Evolutionary conservation across 2,113 vertebrate genomes (phyloP), one percentile per base, ranked within the genome.

Genomic region (Triplophysa tibetana): DNA sequence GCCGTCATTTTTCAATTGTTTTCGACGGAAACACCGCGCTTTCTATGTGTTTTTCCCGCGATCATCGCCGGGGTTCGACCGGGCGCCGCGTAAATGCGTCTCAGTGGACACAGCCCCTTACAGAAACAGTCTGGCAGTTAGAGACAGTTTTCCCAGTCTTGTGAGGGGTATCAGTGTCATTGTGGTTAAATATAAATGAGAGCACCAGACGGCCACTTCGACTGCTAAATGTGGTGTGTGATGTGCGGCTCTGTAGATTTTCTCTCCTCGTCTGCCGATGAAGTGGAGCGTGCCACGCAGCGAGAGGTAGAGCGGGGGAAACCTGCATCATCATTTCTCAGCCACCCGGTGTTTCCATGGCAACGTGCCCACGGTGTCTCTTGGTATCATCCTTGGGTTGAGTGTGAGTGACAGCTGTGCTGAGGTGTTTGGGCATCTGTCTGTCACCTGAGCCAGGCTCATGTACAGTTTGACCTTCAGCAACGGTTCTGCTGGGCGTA

Each of bases 171-270:
- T 86, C 88, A 80, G 68, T 84, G 50, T 61, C 83, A 86, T 73
- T 21, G 17, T 21, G 54, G 50, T 85, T 68, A 84, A 86, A 83
- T 75, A 65, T 83, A 80, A 85, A 86, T 87, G 85, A 85, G 84
- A 56, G 17, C 62, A 33, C 50, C 62, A 56, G 41, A 63, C 73
- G 72, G 67, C 33, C 16, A 24, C 74, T 50, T 43, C n/a, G 9
- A 77, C 43, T 26, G 84, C 70, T 87, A 81, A 89, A 86, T 85
- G 87, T 68, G 79, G 81, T 60, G 26, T 82, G 75, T 84, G 81
- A 84, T 83, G 33, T 56, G 79, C 45, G 41, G 58, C 14, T 63
- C 41, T 65, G 38, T 45, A 33, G 24, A 60, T 50, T 19, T 70
- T 54, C 69, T 43, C 43, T 12, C 10, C 21, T 60, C 43, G 73